Evolutionary conservation across 2,888 invertebrate species (phyloP).

Genomic region (Lithophane socia): DNA sequence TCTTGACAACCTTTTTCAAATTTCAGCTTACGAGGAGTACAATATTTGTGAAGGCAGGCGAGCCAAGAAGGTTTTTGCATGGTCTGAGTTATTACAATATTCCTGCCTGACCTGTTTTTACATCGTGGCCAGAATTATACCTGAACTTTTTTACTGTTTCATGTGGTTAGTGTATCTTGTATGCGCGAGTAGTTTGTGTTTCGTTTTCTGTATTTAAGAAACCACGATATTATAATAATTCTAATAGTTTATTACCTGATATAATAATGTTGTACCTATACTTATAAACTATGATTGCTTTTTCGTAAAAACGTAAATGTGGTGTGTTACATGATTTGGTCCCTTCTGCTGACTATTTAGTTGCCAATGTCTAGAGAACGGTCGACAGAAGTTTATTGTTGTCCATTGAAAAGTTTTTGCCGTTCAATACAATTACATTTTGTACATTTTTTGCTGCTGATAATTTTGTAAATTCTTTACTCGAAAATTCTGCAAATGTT

Average conservation of each 20-base stretch:
- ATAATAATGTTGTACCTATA: background rate
- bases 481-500: background rate
- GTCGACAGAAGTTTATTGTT: background rate
- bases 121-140: slow-evolving; percentile 59
- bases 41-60: slow-evolving; percentile 67
- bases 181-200: slow-evolving; percentile 67
- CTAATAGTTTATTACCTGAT: background rate
- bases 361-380: background rate
- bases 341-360: background rate
- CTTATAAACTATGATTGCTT: background rate
- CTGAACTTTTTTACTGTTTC: slow-evolving; percentile 65
- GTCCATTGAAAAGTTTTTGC: background rate
- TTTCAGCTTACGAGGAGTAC: slow-evolving; percentile 67
- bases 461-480: background rate
- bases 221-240: background rate
- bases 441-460: background rate
- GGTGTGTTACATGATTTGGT: slow-evolving; percentile 9
- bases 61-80: slow-evolving; percentile 49
- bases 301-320: background rate
- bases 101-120: slow-evolving; percentile 14
- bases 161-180: slow-evolving; percentile 66
- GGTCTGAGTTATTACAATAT: background rate
- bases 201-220: slow-evolving; percentile 68
- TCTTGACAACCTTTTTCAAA: background rate
- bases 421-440: background rate